Base-by-base conservation (phyloP, 2,888 invertebrate genomes). In the Drosophila mayaguana region DNA sequence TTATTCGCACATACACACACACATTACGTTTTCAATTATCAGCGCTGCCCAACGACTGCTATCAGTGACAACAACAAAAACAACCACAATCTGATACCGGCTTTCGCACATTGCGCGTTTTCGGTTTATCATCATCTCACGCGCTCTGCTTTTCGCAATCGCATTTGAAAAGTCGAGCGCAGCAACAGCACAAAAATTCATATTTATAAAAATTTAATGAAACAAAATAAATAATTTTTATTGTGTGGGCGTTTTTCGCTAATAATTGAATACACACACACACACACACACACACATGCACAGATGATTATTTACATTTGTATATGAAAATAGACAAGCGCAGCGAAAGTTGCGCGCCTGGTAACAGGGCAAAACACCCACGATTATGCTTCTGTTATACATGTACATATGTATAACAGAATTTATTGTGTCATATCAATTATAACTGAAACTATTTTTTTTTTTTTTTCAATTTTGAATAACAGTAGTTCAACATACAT, bases 1-100 rank as follows among this genome's bases (percentile, higher is more conserved):
- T 61, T 28, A 61, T 11, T 40, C 32, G 36, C n/a, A 34, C 32
- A 28, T 40, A 28, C 18, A 45, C 16, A 38, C 32, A 45, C 9
- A n/a, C 12, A n/a, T 68, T 67, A 59, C 75, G 68, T 48, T 69
- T 74, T 63, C 75, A 74, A 75, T 75, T 75, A 75, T 75, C 60
- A 74, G 48, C 40, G n/a, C 54, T 53, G 54, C 12, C 56, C 18
- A 43, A 28, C 25, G 12, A 32, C 62, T 60, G 38, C 38, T 69
- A 68, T 61, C 53, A 59, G 50, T 14, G 40, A 12, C 43, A 12
- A 20, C 43, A 43, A 11, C 38, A 51, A n/a, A 20, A 12, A 20
- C 43, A 43, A 11, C 38, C 42, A n/a, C 38, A 59, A 48, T 25
- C 25, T 18, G 46, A 28, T 42, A 22, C 20, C 34, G 34, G 32